A percentile compares a stretch with the other conserved stretches of the same genome.
phyloP scores from a whole-genome alignment of 2,113 vertebrate species.

The Pachypanchax playfairii region DNA sequence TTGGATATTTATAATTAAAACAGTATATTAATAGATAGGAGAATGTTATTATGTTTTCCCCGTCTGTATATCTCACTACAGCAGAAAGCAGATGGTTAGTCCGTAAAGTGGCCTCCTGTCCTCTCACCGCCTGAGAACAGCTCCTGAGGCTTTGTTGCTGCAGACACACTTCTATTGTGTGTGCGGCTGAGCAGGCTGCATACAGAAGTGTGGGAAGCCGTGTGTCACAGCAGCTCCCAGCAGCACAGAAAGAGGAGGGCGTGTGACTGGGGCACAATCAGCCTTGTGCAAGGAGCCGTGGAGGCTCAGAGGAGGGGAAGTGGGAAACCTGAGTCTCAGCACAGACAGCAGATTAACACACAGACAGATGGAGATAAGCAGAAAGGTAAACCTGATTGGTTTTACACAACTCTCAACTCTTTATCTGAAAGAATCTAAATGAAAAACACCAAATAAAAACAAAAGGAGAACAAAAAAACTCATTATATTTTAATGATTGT shows the following conservation, averaged over 20 bases:
- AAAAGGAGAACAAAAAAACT: too few species aligned
- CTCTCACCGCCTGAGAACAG: slow-evolving; percentile 60
- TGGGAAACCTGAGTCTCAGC: slow-evolving; percentile 45
- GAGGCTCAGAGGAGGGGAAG: slow-evolving; percentile 30
- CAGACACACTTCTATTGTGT: slow-evolving; percentile 76
- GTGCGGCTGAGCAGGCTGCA: slow-evolving; percentile 53
- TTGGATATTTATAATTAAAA: too few species aligned
- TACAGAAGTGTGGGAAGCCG: slow-evolving; percentile 79
- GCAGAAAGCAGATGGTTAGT: slow-evolving; percentile 63
- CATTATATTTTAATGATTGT: too few species aligned
- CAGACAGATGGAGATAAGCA: slow-evolving; percentile 53
- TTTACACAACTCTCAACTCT: too few species aligned
- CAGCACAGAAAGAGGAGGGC: slow-evolving; percentile 60
- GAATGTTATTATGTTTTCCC: not conserved
- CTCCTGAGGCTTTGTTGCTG: slow-evolving; percentile 52
- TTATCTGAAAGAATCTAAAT: too few species aligned
- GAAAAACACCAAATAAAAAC: too few species aligned
- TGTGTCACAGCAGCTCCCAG: slow-evolving; percentile 75
- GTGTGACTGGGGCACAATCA: slow-evolving; percentile 64
- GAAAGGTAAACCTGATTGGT: slow-evolving; percentile 23
- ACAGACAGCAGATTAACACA: slow-evolving; percentile 27
- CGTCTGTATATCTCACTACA: slow-evolving; percentile 5
- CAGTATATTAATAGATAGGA: not conserved
- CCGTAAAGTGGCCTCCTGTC: slow-evolving; percentile 44
- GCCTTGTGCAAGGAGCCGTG: slow-evolving; percentile 45